These are phyloP conservation scores for Neocrepidodera transversa DNA, from an alignment of 2,888 invertebrate genomes.

Conservation along the genomic window DNA sequence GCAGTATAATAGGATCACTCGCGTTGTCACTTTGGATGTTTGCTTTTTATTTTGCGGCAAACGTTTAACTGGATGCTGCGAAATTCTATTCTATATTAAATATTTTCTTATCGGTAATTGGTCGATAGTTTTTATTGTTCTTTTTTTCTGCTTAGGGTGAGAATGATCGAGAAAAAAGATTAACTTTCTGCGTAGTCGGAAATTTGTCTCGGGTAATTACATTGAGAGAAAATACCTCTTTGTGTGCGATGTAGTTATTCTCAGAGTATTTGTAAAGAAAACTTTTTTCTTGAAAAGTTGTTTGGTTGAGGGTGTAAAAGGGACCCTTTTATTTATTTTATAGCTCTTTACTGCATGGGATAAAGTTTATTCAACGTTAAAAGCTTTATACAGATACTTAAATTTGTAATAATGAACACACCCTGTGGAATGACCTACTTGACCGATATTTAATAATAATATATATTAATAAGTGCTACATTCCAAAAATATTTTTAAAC, in stretches of 20 bases:
- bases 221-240: background rate
- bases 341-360: background rate
- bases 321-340: background rate
- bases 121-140: too few species aligned
- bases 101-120: background rate
- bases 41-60: slow-evolving; percentile 1
- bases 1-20: background rate
- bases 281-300: background rate
- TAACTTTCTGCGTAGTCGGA: background rate
- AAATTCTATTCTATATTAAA: background rate
- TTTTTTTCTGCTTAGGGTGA: background rate
- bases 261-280: background rate
- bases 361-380: too few species aligned
- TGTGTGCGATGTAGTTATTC: background rate
- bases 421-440: too few species aligned
- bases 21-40: background rate
- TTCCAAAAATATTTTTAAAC: too few species aligned
- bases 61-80: background rate
- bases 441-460: too few species aligned
- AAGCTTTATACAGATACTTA: too few species aligned
- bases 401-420: too few species aligned
- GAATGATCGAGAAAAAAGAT: slow-evolving; percentile 6
- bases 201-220: background rate
- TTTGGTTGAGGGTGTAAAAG: background rate
- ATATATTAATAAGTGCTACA: too few species aligned